phyloP scores from a whole-genome alignment of 2,797 vertebrate genomes.

The Anabas testudineus region DNA sequence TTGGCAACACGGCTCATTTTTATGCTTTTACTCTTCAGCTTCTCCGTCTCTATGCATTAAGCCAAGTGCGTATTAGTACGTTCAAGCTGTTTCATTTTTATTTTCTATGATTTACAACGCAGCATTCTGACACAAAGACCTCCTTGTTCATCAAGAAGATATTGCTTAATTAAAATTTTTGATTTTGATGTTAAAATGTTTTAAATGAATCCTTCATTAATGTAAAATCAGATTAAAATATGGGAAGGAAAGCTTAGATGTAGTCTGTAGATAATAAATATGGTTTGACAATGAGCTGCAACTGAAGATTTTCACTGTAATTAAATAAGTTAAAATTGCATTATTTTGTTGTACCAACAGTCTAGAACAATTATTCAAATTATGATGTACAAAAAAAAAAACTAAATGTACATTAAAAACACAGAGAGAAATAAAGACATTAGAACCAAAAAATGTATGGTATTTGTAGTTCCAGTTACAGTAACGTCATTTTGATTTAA shows the following conservation, averaged over 20 bases:
- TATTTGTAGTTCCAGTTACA: too few relatives aligned
- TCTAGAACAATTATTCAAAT: background rate
- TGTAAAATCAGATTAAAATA: too few relatives aligned
- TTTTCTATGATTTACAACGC: conserved; percentile 2
- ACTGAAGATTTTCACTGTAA: background rate
- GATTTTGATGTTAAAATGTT: too few relatives aligned
- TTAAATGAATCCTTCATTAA: too few relatives aligned
- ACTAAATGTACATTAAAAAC: background rate
- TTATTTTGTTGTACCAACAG: background rate
- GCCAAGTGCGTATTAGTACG: conserved; percentile 1
- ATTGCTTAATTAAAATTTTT: background rate
- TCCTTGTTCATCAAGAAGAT: background rate
- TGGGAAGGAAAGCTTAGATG: too few relatives aligned
- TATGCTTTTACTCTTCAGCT: conserved; percentile 40
- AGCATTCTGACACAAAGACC: background rate
- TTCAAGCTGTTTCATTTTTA: conserved; percentile 1
- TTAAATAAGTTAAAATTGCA: background rate
- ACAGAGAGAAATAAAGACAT: background rate
- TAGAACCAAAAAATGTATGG: background rate
- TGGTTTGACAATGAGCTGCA: background rate
- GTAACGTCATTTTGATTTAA: too few relatives aligned
- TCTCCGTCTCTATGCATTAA: conserved; percentile 15
- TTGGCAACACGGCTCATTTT: conserved; percentile 57
- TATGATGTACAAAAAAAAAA: too few relatives aligned
- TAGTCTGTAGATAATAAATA: background rate